Conservation (phyloP, 2,113 vertebrate species). For the Hassar affinis region DNA sequence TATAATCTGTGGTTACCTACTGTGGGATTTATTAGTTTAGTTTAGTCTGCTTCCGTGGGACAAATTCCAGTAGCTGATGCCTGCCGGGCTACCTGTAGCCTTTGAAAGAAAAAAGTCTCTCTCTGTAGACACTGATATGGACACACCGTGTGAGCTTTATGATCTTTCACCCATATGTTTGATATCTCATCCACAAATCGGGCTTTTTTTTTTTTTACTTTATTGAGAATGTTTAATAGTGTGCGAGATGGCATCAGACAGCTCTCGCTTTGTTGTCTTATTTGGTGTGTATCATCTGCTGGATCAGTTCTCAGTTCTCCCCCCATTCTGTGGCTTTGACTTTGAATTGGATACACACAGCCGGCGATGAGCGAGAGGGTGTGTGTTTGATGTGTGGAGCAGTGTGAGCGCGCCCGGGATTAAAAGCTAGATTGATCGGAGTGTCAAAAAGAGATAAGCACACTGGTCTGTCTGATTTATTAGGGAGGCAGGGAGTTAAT, state of each 20-base stretch:
- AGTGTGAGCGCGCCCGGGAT: slow-evolving; percentile 46
- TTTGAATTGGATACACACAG: slow-evolving; percentile 37
- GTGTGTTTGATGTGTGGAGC: slow-evolving; percentile 50
- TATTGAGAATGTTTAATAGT: slow-evolving; percentile 23
- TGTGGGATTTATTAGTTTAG: background rate
- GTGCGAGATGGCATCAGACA: slow-evolving; percentile 4
- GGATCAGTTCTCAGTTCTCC: slow-evolving; percentile 30
- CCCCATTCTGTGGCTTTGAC: slow-evolving; percentile 38
- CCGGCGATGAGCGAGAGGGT: slow-evolving; percentile 32
- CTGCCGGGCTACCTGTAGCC: slow-evolving; percentile 3
- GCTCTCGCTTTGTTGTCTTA: slow-evolving; percentile 22
- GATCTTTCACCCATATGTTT: slow-evolving; percentile 17
- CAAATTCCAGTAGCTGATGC: background rate
- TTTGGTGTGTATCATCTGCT: slow-evolving; percentile 43
- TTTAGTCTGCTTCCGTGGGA: background rate
- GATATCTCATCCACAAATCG: background rate
- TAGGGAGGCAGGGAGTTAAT: slow-evolving; percentile 48
- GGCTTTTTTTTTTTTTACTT: background rate
- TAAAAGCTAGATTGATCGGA: slow-evolving; percentile 59
- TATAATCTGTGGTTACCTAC: background rate
- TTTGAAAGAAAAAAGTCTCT: background rate
- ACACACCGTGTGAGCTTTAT: background rate
- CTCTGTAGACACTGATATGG: background rate
- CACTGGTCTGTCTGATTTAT: slow-evolving; percentile 53
- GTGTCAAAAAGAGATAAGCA: slow-evolving; percentile 59